Base-by-base conservation (phyloP, 1,140 invertebrate species). In the Sycobia sp. region DNA sequence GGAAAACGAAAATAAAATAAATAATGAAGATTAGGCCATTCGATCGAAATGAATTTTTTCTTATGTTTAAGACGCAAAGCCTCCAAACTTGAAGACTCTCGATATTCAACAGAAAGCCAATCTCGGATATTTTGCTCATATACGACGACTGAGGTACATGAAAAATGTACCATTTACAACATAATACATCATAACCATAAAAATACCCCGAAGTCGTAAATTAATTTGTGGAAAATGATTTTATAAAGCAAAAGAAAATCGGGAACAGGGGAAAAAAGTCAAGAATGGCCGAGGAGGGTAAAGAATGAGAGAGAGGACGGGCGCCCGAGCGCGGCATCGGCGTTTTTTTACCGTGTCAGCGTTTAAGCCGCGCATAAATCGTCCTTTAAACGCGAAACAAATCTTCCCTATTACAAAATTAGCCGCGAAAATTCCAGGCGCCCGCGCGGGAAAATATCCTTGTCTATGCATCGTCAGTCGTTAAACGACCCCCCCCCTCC, bases 331-430 rank as follows among this genome's bases (percentile, higher is more conserved):
- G n/a, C n/a, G n/a, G n/a, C n/a, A n/a, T n/a, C n/a, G n/a, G n/a
- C n/a, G n/a, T n/a, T n/a, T 25, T 49, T 25, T 49, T 49, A 20
- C 49, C 29, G 22, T 51, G 27, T 51, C 32, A 18, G 46, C 29
- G 16, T 59, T 59, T 53, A 51, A 61, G 47, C 49, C 39, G 23
- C 39, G 23, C 58, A 61, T 61, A 61, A 61, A 61, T 61, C 39
- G 27, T 44, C 27, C 18, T 34, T 50, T 49, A 38, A 59, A 50
- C 49, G 25, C 47, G 27, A 50, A 39, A 60, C 43, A 60, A 60
- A 60, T 60, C 57, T 60, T 60, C 39, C 14, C 46, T 50, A 49
- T 50, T 50, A 23, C 57, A 39, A 41, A 60, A 60, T 50, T 50
- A 41, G 23, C 39, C 23, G 57, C 47, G 23, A 60, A 60, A 61